Evolutionary conservation across 2,888 invertebrate species (phyloP).

Genomic region (Zonitis immaculata): DNA sequence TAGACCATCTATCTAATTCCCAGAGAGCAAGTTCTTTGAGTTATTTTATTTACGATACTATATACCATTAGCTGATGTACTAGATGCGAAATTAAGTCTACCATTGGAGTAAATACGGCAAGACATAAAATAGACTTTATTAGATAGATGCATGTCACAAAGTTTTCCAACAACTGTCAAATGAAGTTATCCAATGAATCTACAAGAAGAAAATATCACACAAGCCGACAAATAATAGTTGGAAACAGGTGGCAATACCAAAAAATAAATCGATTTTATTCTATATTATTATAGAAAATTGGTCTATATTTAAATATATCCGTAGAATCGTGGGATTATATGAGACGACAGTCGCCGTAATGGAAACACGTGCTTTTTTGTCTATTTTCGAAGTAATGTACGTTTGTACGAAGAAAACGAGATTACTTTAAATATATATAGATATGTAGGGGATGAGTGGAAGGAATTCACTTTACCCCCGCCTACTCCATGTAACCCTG

Average conservation of each 20-base stretch:
- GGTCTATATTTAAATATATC: too few species aligned
- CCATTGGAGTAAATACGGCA: background rate
- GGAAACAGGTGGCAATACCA: too few species aligned
- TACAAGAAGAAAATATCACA: too few species aligned
- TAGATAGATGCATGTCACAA: too few species aligned
- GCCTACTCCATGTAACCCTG: slow-evolving; percentile 28
- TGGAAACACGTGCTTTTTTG: slow-evolving; percentile 19
- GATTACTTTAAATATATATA: slow-evolving; percentile 19
- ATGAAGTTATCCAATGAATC: too few species aligned
- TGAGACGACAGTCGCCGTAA: slow-evolving; percentile 7
- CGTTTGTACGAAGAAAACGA: slow-evolving; percentile 12
- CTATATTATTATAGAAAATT: too few species aligned
- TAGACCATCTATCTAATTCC: background rate
- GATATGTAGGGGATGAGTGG: slow-evolving; percentile 17
- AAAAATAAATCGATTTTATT: too few species aligned
- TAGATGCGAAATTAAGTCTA: background rate
- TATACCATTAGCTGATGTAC: background rate
- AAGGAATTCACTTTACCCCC: slow-evolving; percentile 13
- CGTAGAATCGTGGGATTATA: slow-evolving; percentile 17
- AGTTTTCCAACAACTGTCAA: too few species aligned
- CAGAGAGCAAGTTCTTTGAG: background rate
- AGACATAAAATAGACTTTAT: background rate
- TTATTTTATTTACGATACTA: background rate
- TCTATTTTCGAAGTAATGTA: slow-evolving; percentile 3
- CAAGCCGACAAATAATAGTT: too few species aligned